Percentiles rank a stretch among this genome's conserved stretches.
These are phyloP conservation scores for Mastomys natalensis DNA, from an alignment of 2,113 vertebrate species.

Conservation along the genomic window DNA sequence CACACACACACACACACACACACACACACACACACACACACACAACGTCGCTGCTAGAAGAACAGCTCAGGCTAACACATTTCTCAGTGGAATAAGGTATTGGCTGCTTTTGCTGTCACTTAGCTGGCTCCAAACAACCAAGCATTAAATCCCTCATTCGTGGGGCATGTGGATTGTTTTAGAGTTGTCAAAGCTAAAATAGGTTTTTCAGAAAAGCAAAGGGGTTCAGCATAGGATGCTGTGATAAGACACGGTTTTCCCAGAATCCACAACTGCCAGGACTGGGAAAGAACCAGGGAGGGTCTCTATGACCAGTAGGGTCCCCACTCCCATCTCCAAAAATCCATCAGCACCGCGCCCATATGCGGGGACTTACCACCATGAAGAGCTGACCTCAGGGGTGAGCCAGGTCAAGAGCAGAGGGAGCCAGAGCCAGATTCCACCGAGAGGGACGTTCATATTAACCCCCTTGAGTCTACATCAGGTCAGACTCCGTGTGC, in stretches of 20 bases:
- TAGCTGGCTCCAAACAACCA: slow-evolving; percentile 67
- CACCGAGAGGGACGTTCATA: slow-evolving; percentile 94
- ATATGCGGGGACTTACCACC: slow-evolving; percentile 92
- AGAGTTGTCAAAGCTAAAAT: slow-evolving; percentile 74
- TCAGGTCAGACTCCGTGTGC: slow-evolving; percentile 83
- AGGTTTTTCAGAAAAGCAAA: slow-evolving; percentile 37
- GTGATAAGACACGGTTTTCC: neutral
- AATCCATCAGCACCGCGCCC: slow-evolving; percentile 63
- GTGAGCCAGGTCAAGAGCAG: slow-evolving; percentile 91
- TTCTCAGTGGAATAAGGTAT: slow-evolving; percentile 62
- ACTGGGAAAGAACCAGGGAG: neutral
- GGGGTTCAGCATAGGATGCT: neutral
- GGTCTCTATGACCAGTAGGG: neutral
- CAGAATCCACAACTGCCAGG: neutral
- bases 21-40: slow-evolving; percentile 2
- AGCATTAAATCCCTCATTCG: slow-evolving; percentile 51
- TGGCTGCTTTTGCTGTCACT: slow-evolving; percentile 62
- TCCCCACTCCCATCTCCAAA: slow-evolving; percentile 43
- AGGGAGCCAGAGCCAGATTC: slow-evolving; percentile 92
- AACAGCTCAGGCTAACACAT: neutral
- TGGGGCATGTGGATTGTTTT: neutral
- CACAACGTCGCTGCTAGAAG: neutral
- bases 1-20: neutral
- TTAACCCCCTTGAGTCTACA: slow-evolving; percentile 88
- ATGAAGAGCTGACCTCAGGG: slow-evolving; percentile 93